Percentiles rank a stretch among this genome's conserved stretches.
Conservation (phyloP, 2,797 vertebrate genomes). For the Platalea minor region DNA sequence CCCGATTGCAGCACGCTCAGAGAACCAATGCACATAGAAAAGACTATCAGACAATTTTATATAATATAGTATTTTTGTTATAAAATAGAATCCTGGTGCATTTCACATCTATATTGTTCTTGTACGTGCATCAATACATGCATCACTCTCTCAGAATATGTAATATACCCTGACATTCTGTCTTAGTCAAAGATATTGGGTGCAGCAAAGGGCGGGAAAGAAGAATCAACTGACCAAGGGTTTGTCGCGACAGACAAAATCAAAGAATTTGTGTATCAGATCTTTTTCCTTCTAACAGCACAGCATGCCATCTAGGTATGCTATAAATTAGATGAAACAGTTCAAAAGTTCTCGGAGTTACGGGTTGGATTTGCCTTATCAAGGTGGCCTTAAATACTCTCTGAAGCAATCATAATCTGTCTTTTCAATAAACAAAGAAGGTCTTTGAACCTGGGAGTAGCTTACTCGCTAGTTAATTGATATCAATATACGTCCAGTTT, state of each 20-base stretch:
- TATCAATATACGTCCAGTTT: neutral
- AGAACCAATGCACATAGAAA: neutral
- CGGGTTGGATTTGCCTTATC: neutral
- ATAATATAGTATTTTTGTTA: neutral
- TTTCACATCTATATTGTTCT: neutral
- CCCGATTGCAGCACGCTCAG: neutral
- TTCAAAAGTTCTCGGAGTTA: neutral
- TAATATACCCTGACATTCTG: neutral
- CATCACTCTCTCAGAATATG: neutral
- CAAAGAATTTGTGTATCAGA: neutral
- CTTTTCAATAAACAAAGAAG: neutral
- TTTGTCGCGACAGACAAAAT: neutral
- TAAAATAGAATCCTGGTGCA: neutral
- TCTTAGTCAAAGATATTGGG: neutral
- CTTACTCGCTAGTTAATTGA: neutral
- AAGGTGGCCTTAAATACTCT: neutral
- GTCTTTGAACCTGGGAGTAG: neutral
- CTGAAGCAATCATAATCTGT: neutral
- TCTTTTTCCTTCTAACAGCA: neutral
- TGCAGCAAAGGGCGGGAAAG: neutral
- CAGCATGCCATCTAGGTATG: neutral
- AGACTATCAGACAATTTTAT: neutral
- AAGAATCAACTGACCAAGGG: neutral
- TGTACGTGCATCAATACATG: neutral
- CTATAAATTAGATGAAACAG: neutral